Conservation (phyloP, 1,140 invertebrate genomes). For the Aleiodes sp. region DNA sequence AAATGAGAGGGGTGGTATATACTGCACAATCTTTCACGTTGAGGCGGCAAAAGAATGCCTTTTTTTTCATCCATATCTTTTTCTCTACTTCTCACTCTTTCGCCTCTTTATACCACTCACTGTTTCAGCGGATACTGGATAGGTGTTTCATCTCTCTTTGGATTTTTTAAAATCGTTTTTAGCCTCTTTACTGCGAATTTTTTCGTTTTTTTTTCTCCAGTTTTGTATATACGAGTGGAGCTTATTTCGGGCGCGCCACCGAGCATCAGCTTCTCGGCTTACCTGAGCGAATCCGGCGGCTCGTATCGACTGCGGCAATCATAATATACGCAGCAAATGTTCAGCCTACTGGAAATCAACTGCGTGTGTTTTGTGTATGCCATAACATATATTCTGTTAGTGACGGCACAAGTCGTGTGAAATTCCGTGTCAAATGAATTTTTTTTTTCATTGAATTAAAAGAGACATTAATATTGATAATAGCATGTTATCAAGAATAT, state of each 20-base stretch:
- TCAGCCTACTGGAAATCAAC: slow-evolving; percentile 54
- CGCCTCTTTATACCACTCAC: neutral
- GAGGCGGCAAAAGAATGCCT: slow-evolving; percentile 31
- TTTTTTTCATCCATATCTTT: slow-evolving; percentile 23
- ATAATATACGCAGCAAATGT: slow-evolving; percentile 57
- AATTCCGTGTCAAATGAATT: slow-evolving; percentile 3
- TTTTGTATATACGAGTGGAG: slow-evolving; percentile 22
- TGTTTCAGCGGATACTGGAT: no score
- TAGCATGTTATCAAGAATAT: no score
- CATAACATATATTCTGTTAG: neutral
- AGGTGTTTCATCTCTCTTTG: slow-evolving; percentile 37
- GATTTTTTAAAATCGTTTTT: slow-evolving; percentile 32
- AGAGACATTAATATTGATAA: neutral
- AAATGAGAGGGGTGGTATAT: neutral
- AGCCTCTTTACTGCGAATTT: neutral
- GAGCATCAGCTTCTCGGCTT: slow-evolving; percentile 46
- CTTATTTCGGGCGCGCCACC: slow-evolving; percentile 44
- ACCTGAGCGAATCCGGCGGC: slow-evolving; percentile 47
- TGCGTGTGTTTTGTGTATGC: slow-evolving; percentile 27
- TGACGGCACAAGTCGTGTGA: neutral
- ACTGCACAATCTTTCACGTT: slow-evolving; percentile 21
- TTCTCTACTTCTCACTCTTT: neutral
- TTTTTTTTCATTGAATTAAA: neutral
- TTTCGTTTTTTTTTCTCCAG: slow-evolving; percentile 12
- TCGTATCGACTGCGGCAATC: slow-evolving; percentile 54